Evolutionary conservation across 2,113 vertebrate genomes (phyloP).

Genomic region (Pygoscelis adeliae): DNA sequence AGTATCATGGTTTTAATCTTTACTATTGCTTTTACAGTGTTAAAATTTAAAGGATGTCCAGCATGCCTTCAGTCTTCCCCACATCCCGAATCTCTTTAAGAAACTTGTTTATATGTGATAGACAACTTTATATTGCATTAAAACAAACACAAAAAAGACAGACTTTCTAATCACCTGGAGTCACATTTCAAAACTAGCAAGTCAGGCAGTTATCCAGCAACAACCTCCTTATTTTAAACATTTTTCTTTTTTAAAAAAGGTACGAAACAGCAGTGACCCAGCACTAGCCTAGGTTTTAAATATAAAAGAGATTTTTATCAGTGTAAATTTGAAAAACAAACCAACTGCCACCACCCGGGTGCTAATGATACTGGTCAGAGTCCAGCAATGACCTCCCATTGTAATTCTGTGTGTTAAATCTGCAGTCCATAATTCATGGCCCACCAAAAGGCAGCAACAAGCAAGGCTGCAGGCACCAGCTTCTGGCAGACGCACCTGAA

Average conservation of each 20-base stretch:
- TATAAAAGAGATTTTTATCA: constrained; percentile 65
- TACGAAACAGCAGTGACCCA: constrained; percentile 73
- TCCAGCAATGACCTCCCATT: constrained; percentile 71
- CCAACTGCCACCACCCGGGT: constrained; percentile 67
- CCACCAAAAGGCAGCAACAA: constrained; percentile 57
- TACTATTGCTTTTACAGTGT: constrained; percentile 30
- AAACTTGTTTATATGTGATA: constrained; percentile 18
- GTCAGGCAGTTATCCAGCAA: constrained; percentile 73
- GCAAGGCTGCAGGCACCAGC: constrained; percentile 46
- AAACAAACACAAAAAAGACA: constrained; percentile 32
- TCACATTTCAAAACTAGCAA: constrained; percentile 47
- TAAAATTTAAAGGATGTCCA: constrained; percentile 69
- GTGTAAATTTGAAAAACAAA: constrained; percentile 55
- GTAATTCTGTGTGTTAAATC: background rate
- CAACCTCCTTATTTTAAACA: constrained; percentile 61
- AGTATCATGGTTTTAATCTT: constrained; percentile 33
- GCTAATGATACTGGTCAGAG: constrained; percentile 58
- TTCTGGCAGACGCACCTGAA: constrained; percentile 39
- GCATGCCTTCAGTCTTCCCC: constrained; percentile 67
- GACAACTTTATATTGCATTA: constrained; percentile 11
- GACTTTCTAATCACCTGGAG: background rate
- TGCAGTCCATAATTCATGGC: constrained; percentile 17
- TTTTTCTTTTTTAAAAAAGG: constrained; percentile 50
- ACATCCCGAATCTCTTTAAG: background rate
- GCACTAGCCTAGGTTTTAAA: constrained; percentile 75